Conservation (phyloP, 2,797 vertebrate species). For the Lagocephalus sceleratus region DNA sequence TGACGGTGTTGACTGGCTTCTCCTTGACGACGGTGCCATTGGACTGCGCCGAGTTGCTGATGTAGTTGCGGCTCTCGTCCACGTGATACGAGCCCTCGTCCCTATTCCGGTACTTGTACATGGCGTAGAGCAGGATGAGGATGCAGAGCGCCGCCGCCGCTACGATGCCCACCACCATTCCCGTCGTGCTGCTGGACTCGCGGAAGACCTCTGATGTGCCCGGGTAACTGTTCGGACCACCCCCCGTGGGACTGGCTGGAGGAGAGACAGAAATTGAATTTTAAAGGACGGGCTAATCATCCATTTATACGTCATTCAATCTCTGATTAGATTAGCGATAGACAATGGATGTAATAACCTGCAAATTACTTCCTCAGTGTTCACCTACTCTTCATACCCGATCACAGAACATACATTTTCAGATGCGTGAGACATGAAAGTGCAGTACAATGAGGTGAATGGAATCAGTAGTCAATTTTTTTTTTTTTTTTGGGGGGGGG, state of each 20-base stretch:
- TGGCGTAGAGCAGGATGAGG: constrained; percentile 97
- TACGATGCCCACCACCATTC: constrained; percentile 98
- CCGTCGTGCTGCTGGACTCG: constrained; percentile 95
- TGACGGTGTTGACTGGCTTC: constrained; percentile 88
- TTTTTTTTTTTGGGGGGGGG: too few relatives aligned
- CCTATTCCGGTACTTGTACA: constrained; percentile 99
- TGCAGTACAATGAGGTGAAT: too few relatives aligned
- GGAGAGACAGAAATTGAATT: constrained; percentile 41
- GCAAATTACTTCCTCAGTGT: too few relatives aligned
- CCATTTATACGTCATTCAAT: constrained; percentile 2
- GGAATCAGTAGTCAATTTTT: background rate
- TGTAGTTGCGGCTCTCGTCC: constrained; percentile 99
- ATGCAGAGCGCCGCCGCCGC: constrained; percentile 95
- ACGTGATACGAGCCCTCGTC: constrained; percentile 98
- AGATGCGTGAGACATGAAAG: too few relatives aligned
- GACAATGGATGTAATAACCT: too few relatives aligned
- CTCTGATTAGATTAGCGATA: too few relatives aligned
- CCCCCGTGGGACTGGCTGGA: constrained; percentile 91
- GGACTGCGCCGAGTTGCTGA: constrained; percentile 98
- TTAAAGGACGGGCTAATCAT: constrained; percentile 16
- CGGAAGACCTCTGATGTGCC: constrained; percentile 88
- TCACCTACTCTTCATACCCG: too few relatives aligned
- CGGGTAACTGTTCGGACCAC: constrained; percentile 83
- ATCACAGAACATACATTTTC: too few relatives aligned
- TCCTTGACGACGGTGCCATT: constrained; percentile 96